These are phyloP conservation scores for Lates japonicus DNA, from an alignment of 2,797 vertebrate genomes.

Conservation along the genomic window DNA sequence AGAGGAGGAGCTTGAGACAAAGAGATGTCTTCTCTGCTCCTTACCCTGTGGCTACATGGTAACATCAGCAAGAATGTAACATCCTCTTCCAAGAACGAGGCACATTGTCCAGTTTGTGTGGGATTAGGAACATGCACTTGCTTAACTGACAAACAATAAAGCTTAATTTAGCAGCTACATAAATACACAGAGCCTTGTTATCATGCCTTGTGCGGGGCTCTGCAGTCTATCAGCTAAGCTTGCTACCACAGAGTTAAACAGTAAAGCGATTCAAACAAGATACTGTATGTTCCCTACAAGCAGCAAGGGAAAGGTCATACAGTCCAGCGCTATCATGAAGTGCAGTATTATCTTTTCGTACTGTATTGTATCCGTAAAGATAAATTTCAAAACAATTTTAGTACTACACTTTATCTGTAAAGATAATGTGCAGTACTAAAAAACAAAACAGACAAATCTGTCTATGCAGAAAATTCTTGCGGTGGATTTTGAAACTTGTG, in stretches of 20 bases:
- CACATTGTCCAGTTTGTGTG: constrained; percentile 68
- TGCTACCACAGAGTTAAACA: constrained; percentile 17
- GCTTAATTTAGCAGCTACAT: constrained; percentile 74
- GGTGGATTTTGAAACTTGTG: constrained; percentile 10
- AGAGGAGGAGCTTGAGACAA: constrained; percentile 75
- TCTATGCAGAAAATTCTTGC: neutral
- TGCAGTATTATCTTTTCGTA: too few relatives aligned
- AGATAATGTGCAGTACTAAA: neutral
- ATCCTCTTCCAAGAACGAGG: constrained; percentile 75
- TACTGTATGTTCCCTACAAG: neutral
- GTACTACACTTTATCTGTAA: too few relatives aligned
- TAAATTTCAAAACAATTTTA: too few relatives aligned
- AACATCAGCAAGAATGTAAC: constrained; percentile 79
- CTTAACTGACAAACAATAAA: constrained; percentile 74
- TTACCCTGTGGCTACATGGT: constrained; percentile 74
- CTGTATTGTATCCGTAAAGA: too few relatives aligned
- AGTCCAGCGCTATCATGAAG: neutral
- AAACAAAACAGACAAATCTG: neutral
- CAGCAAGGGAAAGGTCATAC: neutral
- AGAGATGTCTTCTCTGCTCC: constrained; percentile 75
- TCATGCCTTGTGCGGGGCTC: constrained; percentile 42
- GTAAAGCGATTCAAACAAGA: constrained; percentile 7
- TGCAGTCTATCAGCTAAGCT: constrained; percentile 19
- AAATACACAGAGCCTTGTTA: constrained; percentile 47
- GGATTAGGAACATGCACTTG: constrained; percentile 79